A percentile compares a stretch with the other conserved stretches of the same genome.
Evolutionary conservation across 1,140 invertebrate species (phyloP).

Genomic region (Schlechtendalia chinensis): DNA sequence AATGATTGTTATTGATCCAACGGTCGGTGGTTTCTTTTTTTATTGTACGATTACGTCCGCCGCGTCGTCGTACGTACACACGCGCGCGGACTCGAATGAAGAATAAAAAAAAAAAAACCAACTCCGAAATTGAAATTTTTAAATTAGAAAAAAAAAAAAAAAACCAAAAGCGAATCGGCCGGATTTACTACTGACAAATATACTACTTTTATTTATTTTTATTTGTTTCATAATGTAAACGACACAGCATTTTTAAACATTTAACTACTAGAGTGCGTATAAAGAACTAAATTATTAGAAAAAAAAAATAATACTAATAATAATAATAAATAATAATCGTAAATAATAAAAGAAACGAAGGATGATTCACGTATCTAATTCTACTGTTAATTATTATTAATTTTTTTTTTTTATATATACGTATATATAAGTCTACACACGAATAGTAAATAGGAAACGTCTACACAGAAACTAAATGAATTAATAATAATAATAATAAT

Average conservation of each 20-base stretch:
- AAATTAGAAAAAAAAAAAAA: slow-evolving; percentile 21
- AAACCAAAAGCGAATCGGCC: slow-evolving; percentile 21
- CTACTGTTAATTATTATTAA: slow-evolving; percentile 44
- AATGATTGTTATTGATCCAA: too few relatives aligned
- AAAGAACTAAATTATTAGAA: slow-evolving; percentile 44
- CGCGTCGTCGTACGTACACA: too few relatives aligned
- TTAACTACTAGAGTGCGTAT: slow-evolving; percentile 43
- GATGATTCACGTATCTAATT: slow-evolving; percentile 46
- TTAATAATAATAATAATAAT: slow-evolving; percentile 25
- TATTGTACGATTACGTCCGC: background rate
- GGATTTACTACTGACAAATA: slow-evolving; percentile 46
- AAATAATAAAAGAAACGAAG: slow-evolving; percentile 48
- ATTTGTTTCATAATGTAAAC: slow-evolving; percentile 44
- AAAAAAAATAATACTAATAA: slow-evolving; percentile 25
- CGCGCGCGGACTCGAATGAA: background rate
- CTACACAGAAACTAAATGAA: slow-evolving; percentile 49
- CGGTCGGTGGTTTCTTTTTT: background rate
- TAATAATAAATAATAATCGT: slow-evolving; percentile 19
- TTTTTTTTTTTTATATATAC: slow-evolving; percentile 28
- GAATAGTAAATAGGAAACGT: slow-evolving; percentile 34
- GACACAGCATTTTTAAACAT: slow-evolving; percentile 49
- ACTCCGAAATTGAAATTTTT: slow-evolving; percentile 7
- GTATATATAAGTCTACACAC: slow-evolving; percentile 45
- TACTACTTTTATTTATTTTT: slow-evolving; percentile 47
- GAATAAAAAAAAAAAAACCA: background rate